phyloP scores from a whole-genome alignment of 2,113 vertebrate species.

The Oceanites oceanicus region DNA sequence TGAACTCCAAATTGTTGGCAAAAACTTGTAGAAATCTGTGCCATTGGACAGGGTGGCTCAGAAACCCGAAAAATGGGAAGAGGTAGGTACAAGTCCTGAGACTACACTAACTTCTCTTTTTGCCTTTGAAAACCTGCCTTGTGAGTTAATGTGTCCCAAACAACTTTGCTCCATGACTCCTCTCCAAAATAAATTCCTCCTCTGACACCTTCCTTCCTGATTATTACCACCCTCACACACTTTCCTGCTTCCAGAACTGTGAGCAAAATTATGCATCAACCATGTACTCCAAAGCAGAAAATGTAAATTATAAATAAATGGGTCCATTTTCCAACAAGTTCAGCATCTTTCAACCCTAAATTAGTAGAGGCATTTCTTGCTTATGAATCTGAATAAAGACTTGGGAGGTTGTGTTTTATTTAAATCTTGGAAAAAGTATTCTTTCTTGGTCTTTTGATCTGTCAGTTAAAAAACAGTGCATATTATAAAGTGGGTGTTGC shows the following conservation, averaged over 20 bases:
- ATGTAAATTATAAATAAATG: background rate
- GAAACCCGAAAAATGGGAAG: background rate
- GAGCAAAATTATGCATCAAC: background rate
- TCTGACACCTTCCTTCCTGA: background rate
- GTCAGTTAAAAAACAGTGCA: background rate
- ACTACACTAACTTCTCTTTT: background rate
- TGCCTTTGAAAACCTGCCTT: background rate
- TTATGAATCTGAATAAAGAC: background rate
- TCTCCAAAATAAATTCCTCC: background rate
- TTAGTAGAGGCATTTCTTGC: background rate
- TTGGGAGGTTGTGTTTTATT: background rate
- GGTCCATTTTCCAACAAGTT: background rate
- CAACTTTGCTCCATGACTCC: background rate
- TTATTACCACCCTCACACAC: background rate
- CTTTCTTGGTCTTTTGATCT: background rate
- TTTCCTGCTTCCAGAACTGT: background rate
- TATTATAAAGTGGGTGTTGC: background rate
- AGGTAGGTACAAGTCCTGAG: background rate
- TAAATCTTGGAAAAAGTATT: background rate
- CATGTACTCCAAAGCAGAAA: background rate
- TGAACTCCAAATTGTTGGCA: background rate
- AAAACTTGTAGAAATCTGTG: background rate
- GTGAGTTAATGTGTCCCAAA: background rate
- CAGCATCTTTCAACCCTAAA: background rate
- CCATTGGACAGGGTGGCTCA: background rate